Evolutionary conservation across 1,140 invertebrate genomes (phyloP).

Genomic region (Psix sp.): DNA sequence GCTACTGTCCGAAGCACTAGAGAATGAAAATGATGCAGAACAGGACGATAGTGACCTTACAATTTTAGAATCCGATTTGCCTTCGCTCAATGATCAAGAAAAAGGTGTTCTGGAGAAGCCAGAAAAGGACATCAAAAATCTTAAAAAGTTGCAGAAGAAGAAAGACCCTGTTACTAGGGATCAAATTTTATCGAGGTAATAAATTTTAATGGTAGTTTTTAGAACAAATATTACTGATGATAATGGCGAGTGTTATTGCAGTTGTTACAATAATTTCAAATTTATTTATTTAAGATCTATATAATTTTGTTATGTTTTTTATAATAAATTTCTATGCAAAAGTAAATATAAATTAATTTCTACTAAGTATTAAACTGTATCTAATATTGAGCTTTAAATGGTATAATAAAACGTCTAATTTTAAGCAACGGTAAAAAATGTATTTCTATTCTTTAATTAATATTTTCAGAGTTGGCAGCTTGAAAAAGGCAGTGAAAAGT

Average conservation of each 20-base stretch:
- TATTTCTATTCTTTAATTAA: slow-evolving; percentile 3
- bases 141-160: slow-evolving; percentile 66
- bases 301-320: not conserved
- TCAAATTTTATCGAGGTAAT: slow-evolving; percentile 67
- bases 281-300: slow-evolving; percentile 4
- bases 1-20: slow-evolving; percentile 84
- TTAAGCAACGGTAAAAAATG: not conserved
- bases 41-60: slow-evolving; percentile 57
- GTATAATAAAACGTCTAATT: no score
- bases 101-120: slow-evolving; percentile 80
- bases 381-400: no score
- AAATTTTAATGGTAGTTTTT: no score
- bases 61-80: slow-evolving; percentile 50
- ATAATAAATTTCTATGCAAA: no score
- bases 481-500: slow-evolving; percentile 90
- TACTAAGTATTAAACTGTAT: no score
- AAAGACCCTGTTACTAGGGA: slow-evolving; percentile 66
- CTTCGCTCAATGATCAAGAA: slow-evolving; percentile 74
- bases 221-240: no score
- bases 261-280: no score
- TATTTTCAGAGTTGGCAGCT: slow-evolving; percentile 83
- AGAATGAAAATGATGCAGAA: slow-evolving; percentile 80
- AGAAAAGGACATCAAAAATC: slow-evolving; percentile 79
- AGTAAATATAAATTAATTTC: no score
- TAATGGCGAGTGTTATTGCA: no score